Conservation (phyloP, 2,797 vertebrate genomes). For the Eospalax fontanierii region DNA sequence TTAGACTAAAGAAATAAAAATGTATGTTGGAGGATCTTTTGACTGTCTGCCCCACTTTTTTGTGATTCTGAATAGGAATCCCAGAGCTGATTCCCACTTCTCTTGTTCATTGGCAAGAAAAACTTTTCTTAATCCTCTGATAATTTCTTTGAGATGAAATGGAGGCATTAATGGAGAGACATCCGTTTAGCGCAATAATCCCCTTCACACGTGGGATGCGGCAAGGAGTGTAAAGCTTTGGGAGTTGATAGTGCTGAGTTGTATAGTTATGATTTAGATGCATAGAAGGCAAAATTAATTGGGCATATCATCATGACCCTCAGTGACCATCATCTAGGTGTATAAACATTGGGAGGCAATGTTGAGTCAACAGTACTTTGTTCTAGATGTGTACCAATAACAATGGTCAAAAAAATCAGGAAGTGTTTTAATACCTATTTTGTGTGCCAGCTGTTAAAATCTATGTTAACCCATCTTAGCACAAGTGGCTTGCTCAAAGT, state of each 20-base stretch:
- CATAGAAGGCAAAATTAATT: neutral
- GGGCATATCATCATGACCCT: neutral
- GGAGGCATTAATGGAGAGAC: neutral
- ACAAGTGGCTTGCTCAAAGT: neutral
- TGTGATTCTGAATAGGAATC: neutral
- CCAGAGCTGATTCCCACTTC: neutral
- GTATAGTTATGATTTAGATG: neutral
- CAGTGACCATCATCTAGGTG: neutral
- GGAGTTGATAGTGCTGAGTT: constrained; percentile 25
- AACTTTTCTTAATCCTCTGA: constrained; percentile 1
- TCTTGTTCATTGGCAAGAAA: neutral
- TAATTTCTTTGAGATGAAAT: constrained; percentile 6
- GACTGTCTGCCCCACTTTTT: neutral
- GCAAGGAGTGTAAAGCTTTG: constrained; percentile 33
- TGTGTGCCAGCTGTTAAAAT: neutral
- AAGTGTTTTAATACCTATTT: neutral
- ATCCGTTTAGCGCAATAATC: neutral
- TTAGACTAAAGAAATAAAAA: neutral
- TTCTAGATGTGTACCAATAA: neutral
- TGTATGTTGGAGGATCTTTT: neutral
- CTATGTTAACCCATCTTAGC: neutral
- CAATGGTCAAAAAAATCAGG: neutral
- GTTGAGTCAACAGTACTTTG: neutral
- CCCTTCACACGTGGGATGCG: neutral
- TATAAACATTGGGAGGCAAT: constrained; percentile 11